phyloP scores from a whole-genome alignment of 2,888 invertebrate species.

The Drosophila merina region DNA sequence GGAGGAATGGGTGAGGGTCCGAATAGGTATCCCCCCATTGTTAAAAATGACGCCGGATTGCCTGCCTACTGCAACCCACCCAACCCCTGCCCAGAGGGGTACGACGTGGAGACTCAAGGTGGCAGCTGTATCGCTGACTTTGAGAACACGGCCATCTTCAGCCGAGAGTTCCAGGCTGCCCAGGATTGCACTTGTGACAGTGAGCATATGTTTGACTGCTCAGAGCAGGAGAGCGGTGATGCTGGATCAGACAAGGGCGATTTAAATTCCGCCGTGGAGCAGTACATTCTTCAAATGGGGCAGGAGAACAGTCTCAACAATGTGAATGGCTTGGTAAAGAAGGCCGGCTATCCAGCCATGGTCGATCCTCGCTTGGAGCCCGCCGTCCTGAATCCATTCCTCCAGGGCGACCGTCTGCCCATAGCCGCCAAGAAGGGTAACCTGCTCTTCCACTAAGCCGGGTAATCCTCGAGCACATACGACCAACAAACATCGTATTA shows the following conservation, averaged over 20 bases:
- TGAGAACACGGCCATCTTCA: slow-evolving; percentile 97
- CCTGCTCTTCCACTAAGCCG: slow-evolving; percentile 83
- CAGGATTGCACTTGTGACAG: slow-evolving; percentile 99
- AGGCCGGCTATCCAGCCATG: slow-evolving; percentile 44
- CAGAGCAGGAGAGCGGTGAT: slow-evolving; percentile 84
- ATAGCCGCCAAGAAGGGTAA: slow-evolving; percentile 97
- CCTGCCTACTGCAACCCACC: slow-evolving; percentile 99
- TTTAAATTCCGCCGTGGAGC: slow-evolving; percentile 87
- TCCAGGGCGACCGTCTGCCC: slow-evolving; percentile 93
- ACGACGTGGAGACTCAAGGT: slow-evolving; percentile 86
- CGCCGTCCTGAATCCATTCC: slow-evolving; percentile 94
- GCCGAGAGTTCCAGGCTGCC: slow-evolving; percentile 94
- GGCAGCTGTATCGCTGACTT: slow-evolving; percentile 94
- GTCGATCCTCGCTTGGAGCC: slow-evolving; percentile 79
- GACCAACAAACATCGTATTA: slow-evolving; percentile 34
- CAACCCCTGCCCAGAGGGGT: slow-evolving; percentile 98
- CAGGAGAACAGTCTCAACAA: slow-evolving; percentile 85
- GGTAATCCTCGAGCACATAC: slow-evolving; percentile 10
- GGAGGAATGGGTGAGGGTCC: slow-evolving; percentile 90
- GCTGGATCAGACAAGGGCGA: slow-evolving; percentile 68
- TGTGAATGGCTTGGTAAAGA: slow-evolving; percentile 89
- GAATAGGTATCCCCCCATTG: slow-evolving; percentile 85
- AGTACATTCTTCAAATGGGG: slow-evolving; percentile 86
- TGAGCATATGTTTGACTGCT: slow-evolving; percentile 98
- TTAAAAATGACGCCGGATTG: slow-evolving; percentile 95